Evolutionary conservation across 2,113 vertebrate species (phyloP), one percentile per base, ranked within the genome.

Genomic region (Fulica atra): DNA sequence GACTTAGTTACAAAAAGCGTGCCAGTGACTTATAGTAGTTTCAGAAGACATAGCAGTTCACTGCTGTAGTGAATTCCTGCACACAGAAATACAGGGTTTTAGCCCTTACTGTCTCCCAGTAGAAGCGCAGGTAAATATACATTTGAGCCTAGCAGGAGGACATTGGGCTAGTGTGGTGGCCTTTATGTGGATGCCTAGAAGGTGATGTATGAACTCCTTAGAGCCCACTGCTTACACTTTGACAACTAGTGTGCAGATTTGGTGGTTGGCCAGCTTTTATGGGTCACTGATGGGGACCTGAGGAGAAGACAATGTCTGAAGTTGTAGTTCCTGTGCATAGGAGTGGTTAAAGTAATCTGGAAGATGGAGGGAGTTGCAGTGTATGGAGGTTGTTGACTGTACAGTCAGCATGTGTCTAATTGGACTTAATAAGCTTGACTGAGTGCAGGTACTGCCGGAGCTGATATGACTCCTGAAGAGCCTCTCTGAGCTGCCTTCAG

Each of bases 391-490:
- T 65, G 84, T 24, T 71, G 84, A 48, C 81, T 46, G 66, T 63
- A 12, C 53, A 72, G 78, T 76, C 81, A 91, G 78, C 63, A 17
- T 92, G 59, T 72, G 66, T 88, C 79, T 89, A 24, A 71, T 95
- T 74, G 82, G 90, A 92, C 12, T 88, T 72, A 85, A 38, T 89
- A 71, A 82, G 57, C 71, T 85, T 88, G 93, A 94, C 70, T 96
- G 63, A 31, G 3, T 79, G 63, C 92, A 96, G 90, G 74, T 88
- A 92, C 60, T 93, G 78, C 88, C 59, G 80, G 78, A 76, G 73
- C 31, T 76, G 88, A 48, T 93, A 21, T 0, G 85, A 57, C 44
- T 93, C 57, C 73, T 89, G 88, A 85, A 94, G 85, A 94, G 88
- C 35, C 21, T 93, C 70, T 96, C 78, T 88, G 74, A 44, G 50